Evolutionary conservation across 2,113 vertebrate genomes (phyloP).

Genomic region (Gambusia affinis): DNA sequence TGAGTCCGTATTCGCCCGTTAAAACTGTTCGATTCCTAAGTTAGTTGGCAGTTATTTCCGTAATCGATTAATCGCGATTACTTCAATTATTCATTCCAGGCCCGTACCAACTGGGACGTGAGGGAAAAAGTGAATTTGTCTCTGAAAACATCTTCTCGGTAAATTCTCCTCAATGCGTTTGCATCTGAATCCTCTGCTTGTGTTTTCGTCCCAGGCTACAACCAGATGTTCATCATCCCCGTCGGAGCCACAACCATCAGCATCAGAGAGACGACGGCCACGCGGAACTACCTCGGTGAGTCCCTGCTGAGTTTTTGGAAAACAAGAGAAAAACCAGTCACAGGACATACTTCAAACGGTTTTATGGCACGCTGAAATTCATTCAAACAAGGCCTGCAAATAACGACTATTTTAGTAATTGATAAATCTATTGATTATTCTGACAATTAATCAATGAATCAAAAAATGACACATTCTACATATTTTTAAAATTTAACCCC

Average conservation of each 20-base stretch:
- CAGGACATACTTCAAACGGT: background rate
- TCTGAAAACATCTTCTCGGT: background rate
- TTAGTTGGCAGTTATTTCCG: too few relatives aligned
- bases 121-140: background rate
- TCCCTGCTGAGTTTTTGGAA: background rate
- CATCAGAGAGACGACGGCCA: constrained; percentile 87
- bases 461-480: too few relatives aligned
- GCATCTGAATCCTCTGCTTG: background rate
- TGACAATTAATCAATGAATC: too few relatives aligned
- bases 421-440: too few relatives aligned
- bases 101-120: background rate
- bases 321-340: background rate
- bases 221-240: constrained; percentile 92
- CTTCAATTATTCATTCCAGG: too few relatives aligned
- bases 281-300: constrained; percentile 93
- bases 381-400: background rate
- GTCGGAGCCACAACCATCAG: constrained; percentile 89
- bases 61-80: too few relatives aligned
- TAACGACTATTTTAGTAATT: too few relatives aligned
- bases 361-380: background rate
- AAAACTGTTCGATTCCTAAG: too few relatives aligned
- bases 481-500: too few relatives aligned
- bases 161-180: background rate
- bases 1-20: too few relatives aligned
- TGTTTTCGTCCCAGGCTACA: constrained; percentile 85